Base-by-base conservation (phyloP, 1,140 invertebrate genomes). In the Drosophila elegans region DNA sequence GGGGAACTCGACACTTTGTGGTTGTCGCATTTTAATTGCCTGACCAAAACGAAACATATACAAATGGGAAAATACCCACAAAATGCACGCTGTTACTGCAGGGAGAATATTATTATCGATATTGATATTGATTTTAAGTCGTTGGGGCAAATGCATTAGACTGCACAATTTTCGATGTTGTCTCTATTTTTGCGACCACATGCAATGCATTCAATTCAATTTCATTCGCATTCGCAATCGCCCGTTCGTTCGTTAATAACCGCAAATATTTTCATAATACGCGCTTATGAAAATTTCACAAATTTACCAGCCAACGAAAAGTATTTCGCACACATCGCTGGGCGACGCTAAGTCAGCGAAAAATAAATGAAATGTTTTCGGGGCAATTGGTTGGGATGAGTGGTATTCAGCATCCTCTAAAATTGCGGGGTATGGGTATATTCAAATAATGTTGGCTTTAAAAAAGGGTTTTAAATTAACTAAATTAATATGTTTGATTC, bases 21-120 rank as follows among this genome's bases (percentile, higher is more conserved):
- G 78, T 63, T 67, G 76, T 75, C 67, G 64, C 69, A 71, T 74
- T 88, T 88, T 86, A 85, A 85, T 85, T 85, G 79, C 83, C 46
- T 75, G 61, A 44, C 32, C 53, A 64, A 71, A 71, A 55, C 49
- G 67, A 41, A 39, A 55, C 51, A 49, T 21, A 63, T 34, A 49
- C 67, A 71, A 69, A 69, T 67, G 63, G 16, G 21, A 32, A 66
- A 41, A 34, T 42, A n/a, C 36, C 25, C 45, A 67, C 36, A 67
- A 57, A 25, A 25, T 34, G 32, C 64, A 41, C 32, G 29, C 21
- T 39, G 42, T 39, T 57, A 41, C 44, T 66, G 36, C 61, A 25
- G 45, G 64, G 38, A 32, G 39, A 72, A 67, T 46, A 51, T 59
- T 66, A 75, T 67, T 66, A 75, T 59, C 41, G 54, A 57, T 57